These are phyloP conservation scores for Sandelia bainsii DNA, from an alignment of 2,797 vertebrate species.

Conservation along the genomic window DNA sequence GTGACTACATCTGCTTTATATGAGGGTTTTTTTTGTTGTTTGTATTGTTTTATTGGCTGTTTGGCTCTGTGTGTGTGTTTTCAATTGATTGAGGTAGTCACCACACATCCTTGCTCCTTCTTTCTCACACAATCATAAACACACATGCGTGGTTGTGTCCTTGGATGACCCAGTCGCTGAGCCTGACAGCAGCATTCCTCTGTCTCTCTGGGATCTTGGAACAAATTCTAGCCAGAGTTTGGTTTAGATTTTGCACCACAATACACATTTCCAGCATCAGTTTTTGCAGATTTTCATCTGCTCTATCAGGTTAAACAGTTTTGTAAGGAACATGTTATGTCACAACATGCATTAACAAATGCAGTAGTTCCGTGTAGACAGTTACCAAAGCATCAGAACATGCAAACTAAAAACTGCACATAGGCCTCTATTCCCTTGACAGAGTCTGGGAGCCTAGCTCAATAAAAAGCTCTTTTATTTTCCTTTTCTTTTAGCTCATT, in stretches of 20 bases:
- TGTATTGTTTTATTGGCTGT: slow-evolving; percentile 64
- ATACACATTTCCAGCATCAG: slow-evolving; percentile 35
- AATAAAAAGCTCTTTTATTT: slow-evolving; percentile 63
- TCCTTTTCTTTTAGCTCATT: slow-evolving; percentile 56
- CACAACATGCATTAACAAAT: slow-evolving; percentile 17
- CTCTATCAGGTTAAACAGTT: slow-evolving; percentile 21
- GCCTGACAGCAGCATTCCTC: slow-evolving; percentile 57
- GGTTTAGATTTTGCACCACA: slow-evolving; percentile 57
- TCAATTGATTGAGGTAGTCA: slow-evolving; percentile 65
- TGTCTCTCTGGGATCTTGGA: slow-evolving; percentile 56
- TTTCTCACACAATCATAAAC: slow-evolving; percentile 48
- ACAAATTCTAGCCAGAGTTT: slow-evolving; percentile 44
- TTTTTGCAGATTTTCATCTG: slow-evolving; percentile 10
- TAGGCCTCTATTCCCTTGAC: slow-evolving; percentile 49
- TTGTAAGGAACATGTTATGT: neutral
- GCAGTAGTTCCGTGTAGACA: slow-evolving; percentile 16
- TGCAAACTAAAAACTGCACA: slow-evolving; percentile 42
- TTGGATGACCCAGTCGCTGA: slow-evolving; percentile 47
- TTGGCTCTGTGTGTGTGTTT: slow-evolving; percentile 55
- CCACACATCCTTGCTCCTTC: slow-evolving; percentile 43
- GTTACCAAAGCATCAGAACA: slow-evolving; percentile 24
- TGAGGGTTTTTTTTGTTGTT: slow-evolving; percentile 46
- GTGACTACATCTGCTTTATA: slow-evolving; percentile 57
- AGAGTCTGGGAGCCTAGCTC: slow-evolving; percentile 50
- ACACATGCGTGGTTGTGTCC: slow-evolving; percentile 59